Percentiles rank a stretch among this genome's conserved stretches.
These are phyloP conservation scores for Molorchus minor DNA, from an alignment of 2,888 invertebrate genomes.

Conservation along the genomic window DNA sequence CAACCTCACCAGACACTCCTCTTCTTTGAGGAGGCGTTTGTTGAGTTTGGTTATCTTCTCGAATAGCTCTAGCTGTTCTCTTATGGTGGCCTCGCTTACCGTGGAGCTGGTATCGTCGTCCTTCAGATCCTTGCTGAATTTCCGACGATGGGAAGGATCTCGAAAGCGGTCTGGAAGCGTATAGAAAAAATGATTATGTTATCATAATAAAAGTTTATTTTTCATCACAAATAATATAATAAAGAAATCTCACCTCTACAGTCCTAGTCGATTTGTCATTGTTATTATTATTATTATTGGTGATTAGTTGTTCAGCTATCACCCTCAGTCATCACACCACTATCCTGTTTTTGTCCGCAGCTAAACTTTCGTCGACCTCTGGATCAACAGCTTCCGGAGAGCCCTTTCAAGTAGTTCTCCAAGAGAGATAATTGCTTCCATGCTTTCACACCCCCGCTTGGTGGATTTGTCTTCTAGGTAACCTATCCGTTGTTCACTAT, in stretches of 20 bases:
- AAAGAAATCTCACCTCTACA: conserved; percentile 53
- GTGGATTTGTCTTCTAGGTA: conserved; percentile 82
- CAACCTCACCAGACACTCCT: conserved; percentile 75
- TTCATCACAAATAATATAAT: too few species aligned
- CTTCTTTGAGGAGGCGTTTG: conserved; percentile 77
- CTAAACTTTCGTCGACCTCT: conserved; percentile 54
- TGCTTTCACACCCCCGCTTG: conserved; percentile 76
- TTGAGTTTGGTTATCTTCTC: conserved; percentile 79
- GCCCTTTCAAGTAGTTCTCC: too few species aligned
- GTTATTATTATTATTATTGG: conserved; percentile 38
- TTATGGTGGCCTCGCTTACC: conserved; percentile 67
- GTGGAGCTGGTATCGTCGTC: conserved; percentile 59
- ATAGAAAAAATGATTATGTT: background rate
- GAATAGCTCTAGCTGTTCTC: conserved; percentile 74
- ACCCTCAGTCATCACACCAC: conserved; percentile 75
- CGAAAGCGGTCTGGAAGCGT: conserved; percentile 52
- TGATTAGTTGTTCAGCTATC: conserved; percentile 65
- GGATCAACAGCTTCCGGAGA: conserved; percentile 64
- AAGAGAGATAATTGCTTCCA: conserved; percentile 83
- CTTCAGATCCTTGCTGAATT: conserved; percentile 57
- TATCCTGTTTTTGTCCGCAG: conserved; percentile 76
- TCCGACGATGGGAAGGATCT: too few species aligned
- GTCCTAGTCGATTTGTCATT: conserved; percentile 53
- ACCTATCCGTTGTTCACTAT: conserved; percentile 77
- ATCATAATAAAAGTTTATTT: background rate